Evolutionary conservation across 1,140 invertebrate genomes (phyloP).

Genomic region (Drosophila rufa): DNA sequence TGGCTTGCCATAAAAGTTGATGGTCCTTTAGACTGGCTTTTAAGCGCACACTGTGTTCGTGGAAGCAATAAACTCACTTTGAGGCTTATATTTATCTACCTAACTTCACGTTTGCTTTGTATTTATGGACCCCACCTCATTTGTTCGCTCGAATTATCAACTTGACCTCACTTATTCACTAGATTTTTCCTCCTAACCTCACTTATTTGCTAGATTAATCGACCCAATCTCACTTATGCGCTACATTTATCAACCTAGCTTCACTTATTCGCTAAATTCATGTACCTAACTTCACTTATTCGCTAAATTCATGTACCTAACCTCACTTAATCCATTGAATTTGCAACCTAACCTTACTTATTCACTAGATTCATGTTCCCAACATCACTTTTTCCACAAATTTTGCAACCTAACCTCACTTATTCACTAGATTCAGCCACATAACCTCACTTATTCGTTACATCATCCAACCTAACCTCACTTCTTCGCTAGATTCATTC

Average conservation of each 20-base stretch:
- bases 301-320: neutral
- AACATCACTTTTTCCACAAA: neutral
- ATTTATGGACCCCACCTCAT: neutral
- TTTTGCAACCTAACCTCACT: neutral
- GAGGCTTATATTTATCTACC: too few relatives aligned
- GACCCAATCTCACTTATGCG: neutral
- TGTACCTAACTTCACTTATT: neutral
- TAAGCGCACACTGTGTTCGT: neutral
- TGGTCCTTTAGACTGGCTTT: neutral
- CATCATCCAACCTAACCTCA: neutral
- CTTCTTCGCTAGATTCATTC: too few relatives aligned
- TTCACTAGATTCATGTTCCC: too few relatives aligned
- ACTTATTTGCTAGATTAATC: too few relatives aligned
- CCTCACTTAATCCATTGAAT: neutral
- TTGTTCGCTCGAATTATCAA: too few relatives aligned
- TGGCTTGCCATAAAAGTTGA: slow-evolving; percentile 3
- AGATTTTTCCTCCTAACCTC: too few relatives aligned
- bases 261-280: neutral
- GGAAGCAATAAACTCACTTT: neutral
- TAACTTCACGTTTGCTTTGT: neutral
- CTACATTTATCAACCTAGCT: neutral
- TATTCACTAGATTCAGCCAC: too few relatives aligned
- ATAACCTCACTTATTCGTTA: too few relatives aligned
- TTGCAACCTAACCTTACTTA: neutral
- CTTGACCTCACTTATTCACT: too few relatives aligned